Conservation (phyloP, 2,888 invertebrate genomes). For the Hesperia comma region DNA sequence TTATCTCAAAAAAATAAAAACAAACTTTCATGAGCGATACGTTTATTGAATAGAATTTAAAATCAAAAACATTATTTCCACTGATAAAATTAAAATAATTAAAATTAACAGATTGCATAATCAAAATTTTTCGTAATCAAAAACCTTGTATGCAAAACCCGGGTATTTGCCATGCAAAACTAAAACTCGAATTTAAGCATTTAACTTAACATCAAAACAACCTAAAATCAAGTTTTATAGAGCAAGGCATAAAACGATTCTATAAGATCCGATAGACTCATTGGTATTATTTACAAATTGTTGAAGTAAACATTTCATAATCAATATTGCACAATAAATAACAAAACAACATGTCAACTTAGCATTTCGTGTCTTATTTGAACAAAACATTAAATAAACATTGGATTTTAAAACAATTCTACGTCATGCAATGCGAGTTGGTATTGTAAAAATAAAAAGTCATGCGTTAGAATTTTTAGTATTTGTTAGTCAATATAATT, state of each 20-base stretch:
- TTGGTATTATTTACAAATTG: constrained; percentile 58
- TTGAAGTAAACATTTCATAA: constrained; percentile 77
- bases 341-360: constrained; percentile 69
- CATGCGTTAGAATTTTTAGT: constrained; percentile 81
- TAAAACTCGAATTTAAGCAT: constrained; percentile 78
- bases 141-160: constrained; percentile 79
- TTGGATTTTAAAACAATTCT: constrained; percentile 47
- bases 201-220: constrained; percentile 72
- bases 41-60: constrained; percentile 69
- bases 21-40: constrained; percentile 52
- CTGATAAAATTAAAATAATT: constrained; percentile 41
- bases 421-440: constrained; percentile 81
- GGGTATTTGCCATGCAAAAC: constrained; percentile 79
- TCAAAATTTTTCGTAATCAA: constrained; percentile 78
- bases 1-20: constrained; percentile 45
- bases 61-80: constrained; percentile 56
- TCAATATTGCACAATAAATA: constrained; percentile 54
- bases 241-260: constrained; percentile 70
- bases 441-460: constrained; percentile 69
- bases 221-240: constrained; percentile 78
- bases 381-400: constrained; percentile 48
- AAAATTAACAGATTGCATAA: constrained; percentile 75
- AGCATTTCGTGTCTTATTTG: constrained; percentile 48
- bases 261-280: constrained; percentile 55
- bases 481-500: constrained; percentile 80